These are phyloP conservation scores for Coptodon bakossiorum DNA, from an alignment of 2,113 vertebrate genomes.

Conservation along the genomic window DNA sequence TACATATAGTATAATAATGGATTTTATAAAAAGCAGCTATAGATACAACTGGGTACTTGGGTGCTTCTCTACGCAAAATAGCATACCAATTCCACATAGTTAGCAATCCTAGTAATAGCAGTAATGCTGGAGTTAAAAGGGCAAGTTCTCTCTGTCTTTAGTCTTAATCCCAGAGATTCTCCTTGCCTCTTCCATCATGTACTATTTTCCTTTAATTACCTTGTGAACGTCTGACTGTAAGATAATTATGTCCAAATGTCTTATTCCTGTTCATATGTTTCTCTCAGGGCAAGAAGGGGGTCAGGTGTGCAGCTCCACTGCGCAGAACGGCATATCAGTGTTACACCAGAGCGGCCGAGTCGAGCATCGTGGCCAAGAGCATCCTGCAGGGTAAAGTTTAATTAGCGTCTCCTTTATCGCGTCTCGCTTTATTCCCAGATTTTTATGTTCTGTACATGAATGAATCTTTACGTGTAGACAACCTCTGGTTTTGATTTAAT, in stretches of 20 bases:
- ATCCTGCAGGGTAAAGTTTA: constrained; percentile 71
- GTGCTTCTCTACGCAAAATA: not conserved
- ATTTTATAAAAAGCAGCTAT: not conserved
- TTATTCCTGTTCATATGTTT: constrained; percentile 20
- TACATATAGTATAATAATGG: not conserved
- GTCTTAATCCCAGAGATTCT: not conserved
- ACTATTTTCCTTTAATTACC: not conserved
- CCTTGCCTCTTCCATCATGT: not conserved
- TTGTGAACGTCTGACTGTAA: not conserved
- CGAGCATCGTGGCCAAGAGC: constrained; percentile 64
- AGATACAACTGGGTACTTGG: not conserved
- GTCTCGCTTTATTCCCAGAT: not conserved
- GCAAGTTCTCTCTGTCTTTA: not conserved
- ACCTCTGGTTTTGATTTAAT: not conserved
- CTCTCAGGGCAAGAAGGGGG: constrained; percentile 68
- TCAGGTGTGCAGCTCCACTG: constrained; percentile 48
- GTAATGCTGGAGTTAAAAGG: not conserved
- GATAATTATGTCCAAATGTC: constrained; percentile 27
- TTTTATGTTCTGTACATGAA: not conserved
- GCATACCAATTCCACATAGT: not conserved
- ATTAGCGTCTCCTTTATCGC: constrained; percentile 43
- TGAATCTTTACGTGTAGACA: not conserved
- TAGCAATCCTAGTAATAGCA: not conserved
- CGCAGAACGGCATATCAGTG: constrained; percentile 66
- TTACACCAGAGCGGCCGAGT: constrained; percentile 49